phyloP scores from a whole-genome alignment of 2,888 invertebrate genomes.

The Phortica okadai region DNA sequence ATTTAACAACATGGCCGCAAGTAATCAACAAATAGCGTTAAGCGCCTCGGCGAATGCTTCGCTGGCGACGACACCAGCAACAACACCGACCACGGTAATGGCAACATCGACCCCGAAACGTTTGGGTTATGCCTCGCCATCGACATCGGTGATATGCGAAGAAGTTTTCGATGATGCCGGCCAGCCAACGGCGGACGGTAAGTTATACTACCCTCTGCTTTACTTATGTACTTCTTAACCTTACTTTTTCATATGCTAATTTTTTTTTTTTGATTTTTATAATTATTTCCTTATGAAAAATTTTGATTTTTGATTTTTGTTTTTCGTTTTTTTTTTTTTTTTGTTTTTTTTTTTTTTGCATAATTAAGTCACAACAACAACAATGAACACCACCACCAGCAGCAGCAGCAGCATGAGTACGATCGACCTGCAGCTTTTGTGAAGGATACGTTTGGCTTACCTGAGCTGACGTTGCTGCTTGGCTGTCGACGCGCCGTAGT shows the following conservation, averaged over 20 bases:
- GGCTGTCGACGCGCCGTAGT: too few species aligned
- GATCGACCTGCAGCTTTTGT: too few species aligned
- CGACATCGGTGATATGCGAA: constrained; percentile 82
- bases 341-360: too few species aligned
- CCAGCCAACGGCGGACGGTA: constrained; percentile 89
- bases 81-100: constrained; percentile 45
- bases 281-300: neutral
- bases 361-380: too few species aligned
- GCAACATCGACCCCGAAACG: constrained; percentile 48
- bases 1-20: too few species aligned
- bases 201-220: constrained; percentile 54
- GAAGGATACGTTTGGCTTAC: too few species aligned
- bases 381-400: too few species aligned
- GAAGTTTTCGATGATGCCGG: constrained; percentile 91
- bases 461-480: too few species aligned
- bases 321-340: neutral
- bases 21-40: neutral
- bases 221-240: neutral
- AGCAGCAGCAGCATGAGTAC: too few species aligned
- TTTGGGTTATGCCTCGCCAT: constrained; percentile 65
- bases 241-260: neutral
- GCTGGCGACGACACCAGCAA: constrained; percentile 51
- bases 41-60: constrained; percentile 53
- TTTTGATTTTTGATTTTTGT: neutral
- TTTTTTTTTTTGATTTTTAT: neutral